Evolutionary conservation across 2,113 vertebrate species (phyloP).

Genomic region (Hippocampus zosterae): DNA sequence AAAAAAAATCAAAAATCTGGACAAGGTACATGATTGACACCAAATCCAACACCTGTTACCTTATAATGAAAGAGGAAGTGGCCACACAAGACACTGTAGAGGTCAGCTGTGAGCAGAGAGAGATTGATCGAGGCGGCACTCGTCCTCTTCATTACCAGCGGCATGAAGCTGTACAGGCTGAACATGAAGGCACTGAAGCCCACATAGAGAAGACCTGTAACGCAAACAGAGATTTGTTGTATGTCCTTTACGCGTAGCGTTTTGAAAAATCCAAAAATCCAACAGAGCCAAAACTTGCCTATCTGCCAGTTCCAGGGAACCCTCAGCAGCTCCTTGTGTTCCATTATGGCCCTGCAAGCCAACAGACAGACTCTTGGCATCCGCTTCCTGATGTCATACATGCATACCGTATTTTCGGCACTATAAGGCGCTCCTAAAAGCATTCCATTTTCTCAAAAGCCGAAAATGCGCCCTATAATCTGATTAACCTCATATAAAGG

Average conservation of each 20-base stretch:
- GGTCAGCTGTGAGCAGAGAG: conserved; percentile 87
- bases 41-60: conserved; percentile 64
- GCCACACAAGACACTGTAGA: conserved; percentile 92
- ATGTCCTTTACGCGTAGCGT: no score
- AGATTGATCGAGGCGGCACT: conserved; percentile 91
- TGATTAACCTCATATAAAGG: no score
- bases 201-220: conserved; percentile 84
- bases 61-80: conserved; percentile 93
- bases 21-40: no score
- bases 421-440: no score
- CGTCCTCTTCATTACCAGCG: conserved; percentile 89
- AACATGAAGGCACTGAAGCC: conserved; percentile 95
- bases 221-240: conserved; percentile 10
- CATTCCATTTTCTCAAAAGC: no score
- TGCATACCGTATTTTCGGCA: neutral
- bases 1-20: no score
- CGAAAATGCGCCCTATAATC: no score
- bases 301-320: conserved; percentile 97
- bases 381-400: conserved; percentile 4
- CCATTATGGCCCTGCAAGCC: conserved; percentile 87
- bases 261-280: neutral
- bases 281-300: conserved; percentile 62
- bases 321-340: conserved; percentile 93
- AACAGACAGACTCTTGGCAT: conserved; percentile 15
- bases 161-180: conserved; percentile 94